Percentiles rank a stretch among this genome's conserved stretches.
Evolutionary conservation across 1,140 invertebrate species (phyloP).

Genomic region (Solen grandis): DNA sequence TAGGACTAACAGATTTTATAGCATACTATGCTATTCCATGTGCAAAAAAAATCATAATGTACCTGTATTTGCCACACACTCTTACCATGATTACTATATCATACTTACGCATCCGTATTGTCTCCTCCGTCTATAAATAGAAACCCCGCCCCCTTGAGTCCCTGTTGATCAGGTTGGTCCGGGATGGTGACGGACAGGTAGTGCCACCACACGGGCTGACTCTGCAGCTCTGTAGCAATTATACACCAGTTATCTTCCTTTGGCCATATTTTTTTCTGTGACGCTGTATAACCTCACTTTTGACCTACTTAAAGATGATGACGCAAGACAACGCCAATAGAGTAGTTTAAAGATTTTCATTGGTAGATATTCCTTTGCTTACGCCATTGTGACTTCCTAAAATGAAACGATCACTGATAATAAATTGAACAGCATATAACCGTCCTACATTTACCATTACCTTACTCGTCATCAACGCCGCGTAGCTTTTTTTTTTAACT

Average conservation of each 20-base stretch:
- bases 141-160: conserved; percentile 64
- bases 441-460: no score
- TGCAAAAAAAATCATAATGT: no score
- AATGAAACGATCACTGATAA: background rate
- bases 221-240: conserved; percentile 58
- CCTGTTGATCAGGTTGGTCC: conserved; percentile 59
- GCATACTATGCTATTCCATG: no score
- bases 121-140: conserved; percentile 75
- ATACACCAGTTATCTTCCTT: background rate
- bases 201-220: conserved; percentile 76
- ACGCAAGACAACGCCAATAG: no score
- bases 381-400: background rate
- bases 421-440: no score
- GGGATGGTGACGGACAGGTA: conserved; percentile 72
- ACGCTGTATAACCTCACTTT: background rate
- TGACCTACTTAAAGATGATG: no score
- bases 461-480: background rate
- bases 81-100: no score
- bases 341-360: no score
- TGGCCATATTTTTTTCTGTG: background rate
- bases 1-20: no score
- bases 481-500: no score
- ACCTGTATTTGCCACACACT: no score
- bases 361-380: no score
- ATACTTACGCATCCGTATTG: conserved; percentile 63